A percentile compares a stretch with the other conserved stretches of the same genome.
Conservation (phyloP, 2,888 invertebrate species). For the Ganaspis brasiliensis region DNA sequence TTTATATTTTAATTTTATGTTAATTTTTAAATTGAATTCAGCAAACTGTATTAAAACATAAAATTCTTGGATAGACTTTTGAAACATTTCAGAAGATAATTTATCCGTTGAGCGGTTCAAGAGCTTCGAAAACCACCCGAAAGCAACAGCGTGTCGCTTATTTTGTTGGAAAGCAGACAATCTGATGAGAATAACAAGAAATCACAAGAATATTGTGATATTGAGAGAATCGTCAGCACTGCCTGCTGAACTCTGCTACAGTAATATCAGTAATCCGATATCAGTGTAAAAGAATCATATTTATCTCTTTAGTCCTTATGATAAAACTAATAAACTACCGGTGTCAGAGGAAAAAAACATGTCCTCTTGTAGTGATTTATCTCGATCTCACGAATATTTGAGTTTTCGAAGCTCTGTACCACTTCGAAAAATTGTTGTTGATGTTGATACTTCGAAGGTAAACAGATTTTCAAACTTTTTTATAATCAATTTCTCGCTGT, state of each 20-base stretch:
- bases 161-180: not conserved
- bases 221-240: conserved; percentile 5
- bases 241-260: not conserved
- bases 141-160: not conserved
- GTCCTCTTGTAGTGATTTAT: conserved; percentile 87
- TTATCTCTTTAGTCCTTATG: not conserved
- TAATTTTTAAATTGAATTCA: too few relatives aligned
- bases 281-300: not conserved
- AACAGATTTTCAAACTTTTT: conserved; percentile 63
- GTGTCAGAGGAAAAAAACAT: conserved; percentile 76
- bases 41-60: not conserved
- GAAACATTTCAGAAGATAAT: not conserved
- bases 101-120: not conserved
- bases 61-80: conserved; percentile 1
- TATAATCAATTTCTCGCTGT: not conserved
- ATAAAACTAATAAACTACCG: conserved; percentile 26
- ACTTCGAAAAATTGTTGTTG: conserved; percentile 89
- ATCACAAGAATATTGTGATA: conserved; percentile 5
- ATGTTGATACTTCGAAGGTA: conserved; percentile 90
- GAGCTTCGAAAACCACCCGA: not conserved
- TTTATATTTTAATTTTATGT: too few relatives aligned
- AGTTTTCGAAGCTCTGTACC: conserved; percentile 91
- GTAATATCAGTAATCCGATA: conserved; percentile 20
- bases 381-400: conserved; percentile 89
- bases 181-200: conserved; percentile 33